Evolutionary conservation across 2,888 invertebrate species (phyloP).

Genomic region (Cephus pulcher): DNA sequence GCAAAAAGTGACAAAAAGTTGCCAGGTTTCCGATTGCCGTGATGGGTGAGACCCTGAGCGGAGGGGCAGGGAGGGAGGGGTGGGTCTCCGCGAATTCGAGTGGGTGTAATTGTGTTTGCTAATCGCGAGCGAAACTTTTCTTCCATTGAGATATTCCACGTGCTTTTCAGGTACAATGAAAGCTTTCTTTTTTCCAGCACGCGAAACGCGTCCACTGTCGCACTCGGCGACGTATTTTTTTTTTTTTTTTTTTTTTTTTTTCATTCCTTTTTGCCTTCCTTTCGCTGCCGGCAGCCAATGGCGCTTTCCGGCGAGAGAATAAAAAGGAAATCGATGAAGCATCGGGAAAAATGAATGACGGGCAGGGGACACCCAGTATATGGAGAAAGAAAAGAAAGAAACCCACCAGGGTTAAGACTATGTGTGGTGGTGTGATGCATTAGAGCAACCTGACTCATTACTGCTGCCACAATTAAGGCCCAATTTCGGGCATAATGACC

Average conservation of each 20-base stretch:
- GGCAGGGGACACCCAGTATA: constrained; percentile 48
- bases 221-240: neutral
- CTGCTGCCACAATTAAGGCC: constrained; percentile 62
- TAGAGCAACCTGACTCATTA: constrained; percentile 62
- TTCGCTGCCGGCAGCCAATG: neutral
- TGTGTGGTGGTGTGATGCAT: constrained; percentile 52
- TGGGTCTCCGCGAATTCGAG: neutral
- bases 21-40: neutral
- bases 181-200: neutral
- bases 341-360: neutral
- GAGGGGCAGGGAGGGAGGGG: too few species aligned
- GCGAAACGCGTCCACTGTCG: neutral
- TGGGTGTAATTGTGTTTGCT: neutral
- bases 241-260: neutral
- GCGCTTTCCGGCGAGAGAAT: neutral
- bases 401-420: constrained; percentile 24
- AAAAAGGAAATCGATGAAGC: neutral
- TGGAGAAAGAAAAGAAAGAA: constrained; percentile 14
- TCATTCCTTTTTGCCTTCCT: neutral
- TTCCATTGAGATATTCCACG: neutral
- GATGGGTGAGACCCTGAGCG: neutral
- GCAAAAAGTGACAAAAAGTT: neutral
- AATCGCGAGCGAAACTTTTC: neutral
- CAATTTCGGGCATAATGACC: constrained; percentile 62
- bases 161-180: neutral